Percentiles rank a stretch among this genome's conserved stretches.
Conservation (phyloP, 2,113 vertebrate genomes). For the Dicaeum eximium region DNA sequence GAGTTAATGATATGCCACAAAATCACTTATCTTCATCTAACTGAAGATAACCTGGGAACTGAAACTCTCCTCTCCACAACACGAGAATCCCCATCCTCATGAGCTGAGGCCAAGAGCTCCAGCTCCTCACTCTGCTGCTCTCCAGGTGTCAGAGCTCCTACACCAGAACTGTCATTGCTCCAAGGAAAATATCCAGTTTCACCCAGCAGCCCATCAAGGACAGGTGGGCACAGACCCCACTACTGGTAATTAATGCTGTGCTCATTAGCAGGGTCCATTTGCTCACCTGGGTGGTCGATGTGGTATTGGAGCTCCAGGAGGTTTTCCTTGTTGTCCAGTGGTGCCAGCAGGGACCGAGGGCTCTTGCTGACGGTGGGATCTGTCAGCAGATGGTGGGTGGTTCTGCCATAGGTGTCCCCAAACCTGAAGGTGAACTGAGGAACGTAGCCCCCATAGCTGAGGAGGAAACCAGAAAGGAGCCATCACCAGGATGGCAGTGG, state of each 20-base stretch:
- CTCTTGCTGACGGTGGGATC: accelerated
- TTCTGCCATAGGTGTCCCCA: constrained; percentile 15
- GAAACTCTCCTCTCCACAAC: neutral
- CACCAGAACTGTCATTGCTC: accelerated
- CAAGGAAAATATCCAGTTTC: accelerated
- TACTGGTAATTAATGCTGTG: accelerated
- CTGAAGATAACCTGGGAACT: neutral
- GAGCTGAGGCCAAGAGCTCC: neutral
- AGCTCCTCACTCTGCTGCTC: accelerated
- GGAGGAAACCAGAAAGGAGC: neutral
- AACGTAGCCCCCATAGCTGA: neutral
- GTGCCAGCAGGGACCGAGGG: neutral
- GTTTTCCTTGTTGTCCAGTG: neutral
- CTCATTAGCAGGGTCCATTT: accelerated
- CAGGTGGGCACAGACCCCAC: accelerated
- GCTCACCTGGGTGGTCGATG: neutral
- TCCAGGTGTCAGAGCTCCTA: accelerated
- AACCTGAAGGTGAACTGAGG: neutral
- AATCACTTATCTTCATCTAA: neutral
- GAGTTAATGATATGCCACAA: neutral
- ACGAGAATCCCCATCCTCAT: neutral
- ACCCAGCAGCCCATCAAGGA: neutral
- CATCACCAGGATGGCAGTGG: accelerated
- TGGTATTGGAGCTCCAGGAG: neutral
- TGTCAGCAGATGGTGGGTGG: neutral